Evolutionary conservation across 2,888 invertebrate genomes (phyloP).

Genomic region (Eilema griseolum): DNA sequence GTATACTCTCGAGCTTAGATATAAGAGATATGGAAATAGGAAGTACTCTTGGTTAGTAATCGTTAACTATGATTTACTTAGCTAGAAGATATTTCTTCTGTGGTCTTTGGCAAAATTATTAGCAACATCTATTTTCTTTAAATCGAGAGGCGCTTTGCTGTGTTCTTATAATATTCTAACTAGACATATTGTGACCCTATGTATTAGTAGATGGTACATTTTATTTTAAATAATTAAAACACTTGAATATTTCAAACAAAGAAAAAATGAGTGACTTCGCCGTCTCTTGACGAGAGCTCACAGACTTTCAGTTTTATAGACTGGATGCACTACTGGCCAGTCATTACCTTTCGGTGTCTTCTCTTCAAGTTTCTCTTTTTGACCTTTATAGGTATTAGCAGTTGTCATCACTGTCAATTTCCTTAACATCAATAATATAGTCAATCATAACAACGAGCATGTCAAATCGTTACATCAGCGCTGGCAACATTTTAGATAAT

Average conservation of each 20-base stretch:
- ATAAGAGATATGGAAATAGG: no score
- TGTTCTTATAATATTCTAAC: no score
- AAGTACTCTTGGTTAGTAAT: no score
- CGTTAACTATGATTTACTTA: no score
- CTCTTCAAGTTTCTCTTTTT: background rate
- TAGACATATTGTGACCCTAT: no score
- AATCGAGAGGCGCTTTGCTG: background rate
- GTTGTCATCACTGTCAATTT: background rate
- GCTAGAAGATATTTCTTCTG: no score
- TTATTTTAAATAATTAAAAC: no score
- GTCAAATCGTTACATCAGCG: background rate
- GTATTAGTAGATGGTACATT: background rate
- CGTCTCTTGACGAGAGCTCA: no score
- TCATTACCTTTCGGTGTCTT: background rate
- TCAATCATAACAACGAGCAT: background rate
- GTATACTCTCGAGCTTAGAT: no score
- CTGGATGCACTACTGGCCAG: no score
- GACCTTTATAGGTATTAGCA: background rate
- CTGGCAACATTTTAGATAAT: conserved; percentile 13
- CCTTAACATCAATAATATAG: background rate
- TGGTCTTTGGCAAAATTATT: background rate
- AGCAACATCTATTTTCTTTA: background rate
- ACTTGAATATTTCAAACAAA: no score
- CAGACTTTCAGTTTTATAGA: background rate
- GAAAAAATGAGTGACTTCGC: background rate